Evolutionary conservation across 2,797 vertebrate genomes (phyloP).

Genomic region (Bovichtus diacanthus): DNA sequence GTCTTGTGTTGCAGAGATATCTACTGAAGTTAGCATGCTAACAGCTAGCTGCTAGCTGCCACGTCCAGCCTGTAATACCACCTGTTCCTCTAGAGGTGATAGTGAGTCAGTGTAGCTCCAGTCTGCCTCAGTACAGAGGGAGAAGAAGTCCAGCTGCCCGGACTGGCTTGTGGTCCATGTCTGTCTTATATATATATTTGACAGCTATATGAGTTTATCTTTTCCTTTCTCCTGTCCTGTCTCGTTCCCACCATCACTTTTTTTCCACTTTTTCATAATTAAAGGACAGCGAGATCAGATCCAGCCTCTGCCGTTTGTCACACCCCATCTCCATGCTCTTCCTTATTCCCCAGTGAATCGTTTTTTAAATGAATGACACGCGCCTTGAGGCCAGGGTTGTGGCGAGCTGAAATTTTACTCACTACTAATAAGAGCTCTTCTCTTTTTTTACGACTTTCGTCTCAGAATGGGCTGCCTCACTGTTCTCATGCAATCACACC

Average conservation of each 20-base stretch:
- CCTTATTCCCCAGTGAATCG: neutral
- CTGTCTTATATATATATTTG: no score
- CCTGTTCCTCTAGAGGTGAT: no score
- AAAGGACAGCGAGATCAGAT: no score
- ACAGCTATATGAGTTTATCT: neutral
- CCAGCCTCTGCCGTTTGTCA: conserved; percentile 44
- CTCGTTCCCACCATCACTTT: neutral
- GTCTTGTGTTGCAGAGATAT: no score
- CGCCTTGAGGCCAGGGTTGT: neutral
- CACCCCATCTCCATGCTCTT: conserved; percentile 18
- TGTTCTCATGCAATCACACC: conserved; percentile 36
- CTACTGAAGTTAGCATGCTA: no score
- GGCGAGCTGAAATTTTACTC: conserved; percentile 22
- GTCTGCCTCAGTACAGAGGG: no score
- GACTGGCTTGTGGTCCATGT: no score
- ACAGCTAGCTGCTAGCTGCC: no score
- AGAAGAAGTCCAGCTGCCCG: no score
- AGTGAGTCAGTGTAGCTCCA: no score
- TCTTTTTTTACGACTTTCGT: neutral
- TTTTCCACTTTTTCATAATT: no score
- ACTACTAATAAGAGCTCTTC: neutral
- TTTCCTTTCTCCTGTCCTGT: neutral
- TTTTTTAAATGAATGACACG: conserved; percentile 35
- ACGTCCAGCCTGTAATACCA: no score
- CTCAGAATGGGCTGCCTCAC: neutral